A percentile compares a stretch with the other conserved stretches of the same genome.
Conservation (phyloP, 2,888 invertebrate species). For the Caenorhabditis sulstoni region DNA sequence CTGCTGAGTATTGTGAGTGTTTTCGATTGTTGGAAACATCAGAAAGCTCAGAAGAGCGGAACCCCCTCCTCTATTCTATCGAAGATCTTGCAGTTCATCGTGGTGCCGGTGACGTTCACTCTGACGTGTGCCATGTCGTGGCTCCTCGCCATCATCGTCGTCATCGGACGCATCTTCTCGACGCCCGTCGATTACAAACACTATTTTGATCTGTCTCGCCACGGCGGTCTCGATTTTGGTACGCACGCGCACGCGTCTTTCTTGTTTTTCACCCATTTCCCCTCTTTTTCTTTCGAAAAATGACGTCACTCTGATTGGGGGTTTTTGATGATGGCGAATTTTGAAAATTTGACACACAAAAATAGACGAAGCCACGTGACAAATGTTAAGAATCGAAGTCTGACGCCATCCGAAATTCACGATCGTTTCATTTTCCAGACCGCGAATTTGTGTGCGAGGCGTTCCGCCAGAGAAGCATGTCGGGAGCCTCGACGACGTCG, state of each 20-base stretch:
- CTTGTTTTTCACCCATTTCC: not conserved
- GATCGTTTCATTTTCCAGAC: conserved; percentile 20
- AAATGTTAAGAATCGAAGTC: too few relatives aligned
- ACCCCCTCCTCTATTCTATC: too few relatives aligned
- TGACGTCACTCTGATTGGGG: conserved; percentile 2
- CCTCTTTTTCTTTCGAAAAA: not conserved
- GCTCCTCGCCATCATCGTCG: conserved; percentile 75
- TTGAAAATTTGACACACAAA: not conserved
- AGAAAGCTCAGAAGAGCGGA: too few relatives aligned
- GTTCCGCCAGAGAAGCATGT: conserved; percentile 63
- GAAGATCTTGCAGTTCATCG: conserved; percentile 75
- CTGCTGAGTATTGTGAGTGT: conserved; percentile 75
- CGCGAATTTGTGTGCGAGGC: conserved; percentile 40
- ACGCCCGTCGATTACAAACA: conserved; percentile 68
- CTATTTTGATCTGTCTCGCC: conserved; percentile 58
- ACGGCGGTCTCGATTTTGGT: conserved; percentile 53
- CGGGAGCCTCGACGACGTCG: conserved; percentile 62
- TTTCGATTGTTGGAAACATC: too few relatives aligned
- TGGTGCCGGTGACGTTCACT: conserved; percentile 77
- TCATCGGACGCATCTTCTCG: conserved; percentile 71
- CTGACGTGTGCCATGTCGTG: conserved; percentile 74
- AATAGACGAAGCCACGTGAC: too few relatives aligned
- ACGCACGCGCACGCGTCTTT: too few relatives aligned
- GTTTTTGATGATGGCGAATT: too few relatives aligned
- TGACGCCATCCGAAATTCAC: too few relatives aligned